Percentiles rank a stretch among this genome's conserved stretches.
Evolutionary conservation across 2,797 vertebrate species (phyloP).

Genomic region (Danio kyathit): DNA sequence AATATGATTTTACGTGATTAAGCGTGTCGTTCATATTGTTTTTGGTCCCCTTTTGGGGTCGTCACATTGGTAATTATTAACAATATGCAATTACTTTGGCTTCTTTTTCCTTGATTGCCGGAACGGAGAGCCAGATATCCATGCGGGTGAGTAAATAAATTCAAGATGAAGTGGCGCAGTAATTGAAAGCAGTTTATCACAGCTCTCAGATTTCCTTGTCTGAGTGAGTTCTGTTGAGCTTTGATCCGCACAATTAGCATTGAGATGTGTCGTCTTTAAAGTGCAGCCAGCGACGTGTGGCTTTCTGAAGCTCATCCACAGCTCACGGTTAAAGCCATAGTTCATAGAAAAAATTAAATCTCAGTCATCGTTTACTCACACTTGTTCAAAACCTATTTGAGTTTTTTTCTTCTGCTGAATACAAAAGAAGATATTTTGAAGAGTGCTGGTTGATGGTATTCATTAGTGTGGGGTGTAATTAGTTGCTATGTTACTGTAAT

Average conservation of each 20-base stretch:
- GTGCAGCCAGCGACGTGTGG: not conserved
- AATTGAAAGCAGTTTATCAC: slow-evolving; percentile 54
- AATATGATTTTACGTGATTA: slow-evolving; percentile 10
- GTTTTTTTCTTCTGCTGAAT: no score
- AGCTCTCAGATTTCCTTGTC: slow-evolving; percentile 42
- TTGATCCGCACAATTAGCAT: slow-evolving; percentile 50
- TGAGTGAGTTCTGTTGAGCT: slow-evolving; percentile 38
- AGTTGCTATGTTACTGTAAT: no score
- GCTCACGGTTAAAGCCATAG: not conserved
- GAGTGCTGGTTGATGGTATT: no score
- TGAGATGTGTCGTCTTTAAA: slow-evolving; percentile 30
- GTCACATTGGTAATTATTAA: slow-evolving; percentile 29
- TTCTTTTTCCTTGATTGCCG: slow-evolving; percentile 29
- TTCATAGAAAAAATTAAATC: not conserved
- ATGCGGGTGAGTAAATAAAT: slow-evolving; percentile 17
- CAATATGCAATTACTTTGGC: slow-evolving; percentile 40
- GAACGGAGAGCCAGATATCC: slow-evolving; percentile 13
- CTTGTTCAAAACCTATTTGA: no score
- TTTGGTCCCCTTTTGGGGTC: slow-evolving; percentile 19
- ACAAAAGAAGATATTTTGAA: no score
- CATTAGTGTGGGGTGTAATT: no score
- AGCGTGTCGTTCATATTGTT: slow-evolving; percentile 1
- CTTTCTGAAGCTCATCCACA: slow-evolving; percentile 8
- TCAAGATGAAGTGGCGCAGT: slow-evolving; percentile 34
- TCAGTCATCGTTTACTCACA: no score